phyloP scores from a whole-genome alignment of 2,888 invertebrate genomes.

The Arctia plantaginis region DNA sequence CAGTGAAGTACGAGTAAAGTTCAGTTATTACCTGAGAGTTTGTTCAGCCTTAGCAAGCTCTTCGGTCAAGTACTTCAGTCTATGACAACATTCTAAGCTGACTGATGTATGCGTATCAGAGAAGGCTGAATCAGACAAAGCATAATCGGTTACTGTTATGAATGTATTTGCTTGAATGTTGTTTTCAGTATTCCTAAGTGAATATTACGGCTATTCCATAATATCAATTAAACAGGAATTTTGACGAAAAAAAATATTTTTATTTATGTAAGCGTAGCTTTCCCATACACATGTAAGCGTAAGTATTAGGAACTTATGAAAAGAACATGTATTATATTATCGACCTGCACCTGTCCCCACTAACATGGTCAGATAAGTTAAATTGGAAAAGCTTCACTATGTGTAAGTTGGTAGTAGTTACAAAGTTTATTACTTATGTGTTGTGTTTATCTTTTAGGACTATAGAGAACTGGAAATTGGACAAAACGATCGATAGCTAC shows the following conservation, averaged over 20 bases:
- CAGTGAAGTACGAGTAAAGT: not conserved
- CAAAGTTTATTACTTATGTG: not conserved
- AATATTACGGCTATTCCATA: not conserved
- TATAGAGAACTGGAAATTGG: not conserved
- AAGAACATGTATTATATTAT: not conserved
- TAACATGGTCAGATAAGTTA: not conserved
- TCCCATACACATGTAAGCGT: not conserved
- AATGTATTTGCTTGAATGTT: not conserved
- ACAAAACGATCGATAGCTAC: not conserved
- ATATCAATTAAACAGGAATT: not conserved
- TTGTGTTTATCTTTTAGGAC: not conserved
- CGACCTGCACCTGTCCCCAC: too few relatives aligned
- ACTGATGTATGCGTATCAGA: conserved; percentile 52
- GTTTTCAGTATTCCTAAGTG: not conserved
- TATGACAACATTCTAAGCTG: conserved; percentile 70
- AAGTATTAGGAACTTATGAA: not conserved
- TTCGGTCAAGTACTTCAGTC: conserved; percentile 68
- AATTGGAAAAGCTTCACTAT: not conserved
- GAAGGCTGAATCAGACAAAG: conserved; percentile 29
- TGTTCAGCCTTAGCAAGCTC: conserved; percentile 69
- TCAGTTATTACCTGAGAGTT: conserved; percentile 65
- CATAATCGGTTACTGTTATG: not conserved
- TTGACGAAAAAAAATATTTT: not conserved
- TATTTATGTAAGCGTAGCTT: not conserved
- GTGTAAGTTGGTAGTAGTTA: not conserved